Percentiles rank a stretch among this genome's conserved stretches.
phyloP scores from a whole-genome alignment of 1,140 invertebrate species.

The Macrostomum lignano region DNA sequence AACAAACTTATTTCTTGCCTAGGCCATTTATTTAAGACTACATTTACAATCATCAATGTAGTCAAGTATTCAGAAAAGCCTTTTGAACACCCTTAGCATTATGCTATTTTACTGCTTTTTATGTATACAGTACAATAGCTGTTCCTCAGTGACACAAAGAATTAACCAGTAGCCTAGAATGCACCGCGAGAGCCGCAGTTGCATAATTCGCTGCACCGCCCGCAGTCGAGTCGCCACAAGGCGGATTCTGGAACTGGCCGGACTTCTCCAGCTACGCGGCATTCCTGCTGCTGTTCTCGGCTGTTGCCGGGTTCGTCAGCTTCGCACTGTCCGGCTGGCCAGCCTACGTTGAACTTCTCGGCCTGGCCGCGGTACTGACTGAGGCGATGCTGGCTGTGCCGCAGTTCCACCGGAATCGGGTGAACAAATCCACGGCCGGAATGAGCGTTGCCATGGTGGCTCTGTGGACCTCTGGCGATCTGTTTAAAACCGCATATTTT shows the following conservation, averaged over 20 bases:
- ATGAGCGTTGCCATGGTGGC: constrained; percentile 79
- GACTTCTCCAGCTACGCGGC: constrained; percentile 83
- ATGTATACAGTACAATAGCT: no score
- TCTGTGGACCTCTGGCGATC: constrained; percentile 69
- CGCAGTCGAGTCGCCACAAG: no score
- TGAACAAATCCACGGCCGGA: constrained; percentile 63
- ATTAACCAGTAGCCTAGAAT: no score
- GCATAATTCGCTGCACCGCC: no score
- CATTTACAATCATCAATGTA: no score
- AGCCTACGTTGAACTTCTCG: constrained; percentile 18
- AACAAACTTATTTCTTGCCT: no score
- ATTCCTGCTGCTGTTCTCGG: constrained; percentile 57
- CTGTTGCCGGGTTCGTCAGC: constrained; percentile 39
- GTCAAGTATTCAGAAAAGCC: no score
- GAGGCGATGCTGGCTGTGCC: constrained; percentile 81
- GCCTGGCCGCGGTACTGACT: constrained; percentile 69
- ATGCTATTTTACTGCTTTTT: no score
- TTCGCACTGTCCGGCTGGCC: constrained; percentile 49
- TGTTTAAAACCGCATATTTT: constrained; percentile 90
- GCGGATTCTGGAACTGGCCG: constrained; percentile 99
- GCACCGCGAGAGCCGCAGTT: no score
- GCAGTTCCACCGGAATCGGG: constrained; percentile 59
- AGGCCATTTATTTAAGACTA: no score
- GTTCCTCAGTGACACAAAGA: no score
- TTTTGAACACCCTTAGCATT: no score